Conservation (phyloP, 2,113 vertebrate genomes). For the Gopherus evgoodei region DNA sequence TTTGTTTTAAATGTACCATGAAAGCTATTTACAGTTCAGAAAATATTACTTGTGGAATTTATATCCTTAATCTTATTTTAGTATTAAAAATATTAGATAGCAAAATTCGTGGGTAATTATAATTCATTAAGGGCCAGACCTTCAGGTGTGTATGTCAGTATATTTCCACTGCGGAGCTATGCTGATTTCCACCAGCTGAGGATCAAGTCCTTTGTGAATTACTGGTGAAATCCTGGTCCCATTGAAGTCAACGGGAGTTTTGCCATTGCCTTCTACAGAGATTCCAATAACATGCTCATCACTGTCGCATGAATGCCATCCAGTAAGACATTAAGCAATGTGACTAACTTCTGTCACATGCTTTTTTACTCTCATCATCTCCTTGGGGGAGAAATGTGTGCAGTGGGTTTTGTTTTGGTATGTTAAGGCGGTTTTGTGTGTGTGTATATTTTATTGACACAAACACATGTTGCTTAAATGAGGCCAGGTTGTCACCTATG, state of each 20-base stretch:
- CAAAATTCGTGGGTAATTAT: background rate
- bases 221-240: background rate
- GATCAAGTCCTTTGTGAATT: background rate
- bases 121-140: background rate
- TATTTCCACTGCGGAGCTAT: background rate
- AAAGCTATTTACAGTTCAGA: background rate
- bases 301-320: background rate
- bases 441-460: background rate
- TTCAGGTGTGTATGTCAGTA: background rate
- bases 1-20: background rate
- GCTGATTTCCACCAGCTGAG: background rate
- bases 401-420: background rate
- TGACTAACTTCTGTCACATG: background rate
- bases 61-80: background rate
- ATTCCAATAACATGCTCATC: background rate
- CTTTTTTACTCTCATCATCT: background rate
- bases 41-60: background rate
- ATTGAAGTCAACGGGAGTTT: background rate
- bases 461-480: background rate
- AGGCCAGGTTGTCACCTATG: background rate
- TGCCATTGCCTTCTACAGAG: conserved; percentile 1
- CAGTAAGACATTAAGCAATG: background rate
- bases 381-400: background rate
- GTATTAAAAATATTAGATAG: background rate
- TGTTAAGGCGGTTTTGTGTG: background rate